Evolutionary conservation across 2,113 vertebrate species (phyloP), one percentile per base, ranked within the genome.

Genomic region (Amblyornis subalaris): DNA sequence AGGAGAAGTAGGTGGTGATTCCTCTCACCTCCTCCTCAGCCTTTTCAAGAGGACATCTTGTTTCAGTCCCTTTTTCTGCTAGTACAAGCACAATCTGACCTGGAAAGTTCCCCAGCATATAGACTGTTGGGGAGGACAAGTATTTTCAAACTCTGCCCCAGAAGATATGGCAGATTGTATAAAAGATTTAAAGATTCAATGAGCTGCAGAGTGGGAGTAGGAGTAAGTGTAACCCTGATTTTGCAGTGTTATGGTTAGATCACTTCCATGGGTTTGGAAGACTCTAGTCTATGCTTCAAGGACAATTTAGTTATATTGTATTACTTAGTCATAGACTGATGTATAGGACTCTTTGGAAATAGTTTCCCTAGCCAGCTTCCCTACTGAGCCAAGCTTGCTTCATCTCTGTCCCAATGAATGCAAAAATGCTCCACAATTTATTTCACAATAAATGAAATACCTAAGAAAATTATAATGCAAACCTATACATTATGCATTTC

Each of bases 1-100:
- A 87, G 72, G 48, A 95, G 53, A 80, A 76, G 94, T 91, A 85
- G 90, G 88, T 96, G 92, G 82, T 93, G 92, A 93, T 90, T 96
- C 90, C 82, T 93, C 82, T 88, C 83, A 93, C 88, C 67, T 88
- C 85, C 93, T 90, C 75, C 64, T 93, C 90, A 83, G 40, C 55
- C 85, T 73, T 94, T 94, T 73, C 55, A 54, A 51, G 55, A 90
- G 85, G 83, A 77, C 72, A 67, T 80, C 79, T 88, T 3, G 2
- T 91, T 93, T 85, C 79, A 87, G 35, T 67, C 58, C 12, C 45
- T 72, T 94, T 78, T 91, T 58, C 71, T 93, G 54, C 54, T 66
- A 66, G 58, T 36, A 53, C 51, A 83, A 70, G 69, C 75, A 88
- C 67, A 77, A 1, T 55, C 51, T 80, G 88, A 88, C 88, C 90